phyloP scores from a whole-genome alignment of 2,888 invertebrate genomes.

The Phania funesta region DNA sequence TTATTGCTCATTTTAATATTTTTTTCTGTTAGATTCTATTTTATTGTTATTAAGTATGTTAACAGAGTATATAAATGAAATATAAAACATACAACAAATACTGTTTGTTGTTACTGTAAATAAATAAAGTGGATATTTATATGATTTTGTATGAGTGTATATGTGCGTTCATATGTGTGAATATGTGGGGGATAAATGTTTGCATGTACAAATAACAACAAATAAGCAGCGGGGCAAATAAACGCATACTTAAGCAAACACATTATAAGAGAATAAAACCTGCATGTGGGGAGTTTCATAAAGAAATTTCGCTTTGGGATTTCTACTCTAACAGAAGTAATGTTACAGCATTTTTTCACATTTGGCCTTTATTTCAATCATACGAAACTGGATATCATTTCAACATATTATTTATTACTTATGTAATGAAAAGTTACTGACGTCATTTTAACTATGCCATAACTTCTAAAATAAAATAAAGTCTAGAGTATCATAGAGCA shows the following conservation, averaged over 20 bases:
- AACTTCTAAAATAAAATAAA: too few relatives aligned
- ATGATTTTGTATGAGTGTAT: background rate
- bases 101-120: slow-evolving; percentile 3
- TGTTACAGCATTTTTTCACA: too few relatives aligned
- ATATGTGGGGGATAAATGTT: background rate
- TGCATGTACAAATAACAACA: background rate
- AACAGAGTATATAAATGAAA: background rate
- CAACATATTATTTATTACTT: too few relatives aligned
- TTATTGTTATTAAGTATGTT: background rate
- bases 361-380: too few relatives aligned
- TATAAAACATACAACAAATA: background rate
- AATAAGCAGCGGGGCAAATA: background rate
- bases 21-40: background rate
- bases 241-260: background rate
- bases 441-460: too few relatives aligned
- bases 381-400: too few relatives aligned
- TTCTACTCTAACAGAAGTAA: too few relatives aligned
- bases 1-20: background rate
- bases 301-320: background rate
- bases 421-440: too few relatives aligned
- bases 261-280: background rate
- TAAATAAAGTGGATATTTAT: slow-evolving; percentile 5
- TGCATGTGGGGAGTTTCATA: background rate
- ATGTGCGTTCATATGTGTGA: too few relatives aligned
- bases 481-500: too few relatives aligned